Conservation (phyloP, 2,797 vertebrate genomes). For the Oreortyx pictus region DNA sequence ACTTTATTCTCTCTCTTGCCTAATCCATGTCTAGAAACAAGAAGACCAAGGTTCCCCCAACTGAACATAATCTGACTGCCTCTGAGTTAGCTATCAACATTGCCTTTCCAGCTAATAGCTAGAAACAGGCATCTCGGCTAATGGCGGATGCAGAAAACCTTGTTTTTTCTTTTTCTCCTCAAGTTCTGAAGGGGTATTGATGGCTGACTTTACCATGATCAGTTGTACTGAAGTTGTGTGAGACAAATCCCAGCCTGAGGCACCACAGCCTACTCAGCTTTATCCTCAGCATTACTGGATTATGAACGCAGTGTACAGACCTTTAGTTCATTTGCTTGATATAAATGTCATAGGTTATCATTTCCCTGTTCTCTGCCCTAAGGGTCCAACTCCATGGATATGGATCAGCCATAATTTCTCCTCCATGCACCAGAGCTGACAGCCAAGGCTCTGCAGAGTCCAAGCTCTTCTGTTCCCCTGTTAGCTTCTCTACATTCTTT, state of each 20-base stretch:
- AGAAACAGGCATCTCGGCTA: not conserved
- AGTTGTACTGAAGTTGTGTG: not conserved
- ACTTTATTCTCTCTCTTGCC: not conserved
- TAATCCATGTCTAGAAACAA: not conserved
- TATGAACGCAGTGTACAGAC: not conserved
- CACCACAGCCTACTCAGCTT: not conserved
- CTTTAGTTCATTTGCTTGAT: not conserved
- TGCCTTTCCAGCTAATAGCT: not conserved
- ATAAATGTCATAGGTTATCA: not conserved
- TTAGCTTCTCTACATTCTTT: constrained; percentile 7
- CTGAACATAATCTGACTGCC: not conserved
- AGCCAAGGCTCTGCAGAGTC: not conserved
- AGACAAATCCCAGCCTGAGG: not conserved
- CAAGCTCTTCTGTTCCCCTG: not conserved
- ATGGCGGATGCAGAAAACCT: not conserved
- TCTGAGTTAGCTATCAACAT: not conserved
- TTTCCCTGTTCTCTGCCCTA: not conserved
- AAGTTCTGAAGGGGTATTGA: not conserved
- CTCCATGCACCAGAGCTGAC: not conserved
- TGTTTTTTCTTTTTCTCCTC: not conserved
- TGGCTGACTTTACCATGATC: not conserved
- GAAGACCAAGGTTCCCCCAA: not conserved
- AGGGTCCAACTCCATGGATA: not conserved
- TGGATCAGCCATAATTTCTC: not conserved
- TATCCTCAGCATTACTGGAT: not conserved